Evolutionary conservation across 2,888 invertebrate genomes (phyloP), one percentile per base, ranked within the genome.

Genomic region (Drosophila neutralis): DNA sequence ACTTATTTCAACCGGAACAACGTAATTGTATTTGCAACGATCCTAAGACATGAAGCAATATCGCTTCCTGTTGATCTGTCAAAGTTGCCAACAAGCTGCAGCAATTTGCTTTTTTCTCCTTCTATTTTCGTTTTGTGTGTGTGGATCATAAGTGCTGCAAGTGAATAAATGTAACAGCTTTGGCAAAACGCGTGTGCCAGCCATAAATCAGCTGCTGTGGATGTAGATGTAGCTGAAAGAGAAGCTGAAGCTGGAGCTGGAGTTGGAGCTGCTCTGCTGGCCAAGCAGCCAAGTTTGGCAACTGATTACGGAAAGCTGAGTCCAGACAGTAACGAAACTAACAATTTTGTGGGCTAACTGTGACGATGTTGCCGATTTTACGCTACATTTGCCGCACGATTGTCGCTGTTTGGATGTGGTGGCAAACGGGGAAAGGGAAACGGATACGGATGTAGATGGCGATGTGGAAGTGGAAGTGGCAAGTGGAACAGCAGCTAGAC

Each of bases 351-450:
- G 78, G 78, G 78, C 78, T 69, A 73, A 78, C 78, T 80, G 76
- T 71, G 81, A 76, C 78, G 80, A 78, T 78, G 78, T 78, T 80
- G 81, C 78, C 81, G 84, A 85, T 85, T 85, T 85, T 79, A 83
- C 84, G 87, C 82, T 85, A 85, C 84, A 85, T 85, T 85, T 85
- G 87, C 82, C 72, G 76, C 86, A 81, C 84, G 84, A 81, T 75
- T 82, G 87, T 79, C 81, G 80, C 64, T 80, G 70, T 48, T 69
- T 65, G 61, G 65, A n/a, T 42, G 42, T 36, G n/a, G 57, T 21
- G 27, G 36, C 8, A 15, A 24, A 24, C 45, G 10, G 40, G 40
- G 15, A 10, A 18, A 3, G n/a, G 57, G 27, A n/a, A 18, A 29
- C 33, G 35, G 31, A 59, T 15, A 13, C 36, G 69, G 68, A 69